phyloP scores from a whole-genome alignment of 2,113 vertebrate genomes.

The Brachyhypopomus gauderio region DNA sequence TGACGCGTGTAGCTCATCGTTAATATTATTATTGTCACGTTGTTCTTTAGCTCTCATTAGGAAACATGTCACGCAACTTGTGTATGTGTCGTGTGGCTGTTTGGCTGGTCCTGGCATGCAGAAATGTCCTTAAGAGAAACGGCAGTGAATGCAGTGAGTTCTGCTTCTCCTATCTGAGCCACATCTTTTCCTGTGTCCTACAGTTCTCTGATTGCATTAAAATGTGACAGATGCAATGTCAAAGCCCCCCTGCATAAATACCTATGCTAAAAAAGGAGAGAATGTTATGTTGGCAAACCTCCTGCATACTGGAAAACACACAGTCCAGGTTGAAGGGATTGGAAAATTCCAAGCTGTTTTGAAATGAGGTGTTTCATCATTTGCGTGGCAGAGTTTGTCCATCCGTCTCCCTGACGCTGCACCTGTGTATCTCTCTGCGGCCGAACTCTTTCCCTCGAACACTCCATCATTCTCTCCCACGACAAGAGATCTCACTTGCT shows the following conservation, averaged over 20 bases:
- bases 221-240: conserved; percentile 33
- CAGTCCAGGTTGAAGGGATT: too few relatives aligned
- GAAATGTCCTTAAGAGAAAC: conserved; percentile 7
- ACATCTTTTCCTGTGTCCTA: conserved; percentile 25
- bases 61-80: conserved; percentile 12
- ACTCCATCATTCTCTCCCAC: neutral
- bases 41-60: conserved; percentile 43
- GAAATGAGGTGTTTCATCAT: neutral
- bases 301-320: too few relatives aligned
- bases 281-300: neutral
- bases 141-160: neutral
- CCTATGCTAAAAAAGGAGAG: conserved; percentile 17
- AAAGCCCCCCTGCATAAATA: conserved; percentile 32
- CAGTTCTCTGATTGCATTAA: conserved; percentile 30
- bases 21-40: conserved; percentile 55
- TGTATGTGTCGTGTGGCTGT: conserved; percentile 38
- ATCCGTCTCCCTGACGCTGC: too few relatives aligned
- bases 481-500: neutral
- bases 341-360: too few relatives aligned
- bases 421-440: neutral
- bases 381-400: neutral
- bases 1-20: conserved; percentile 51
- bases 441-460: neutral
- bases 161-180: neutral
- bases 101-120: conserved; percentile 18